These are phyloP conservation scores for Brevimyrus niger DNA, from an alignment of 2,113 vertebrate species.

Conservation along the genomic window DNA sequence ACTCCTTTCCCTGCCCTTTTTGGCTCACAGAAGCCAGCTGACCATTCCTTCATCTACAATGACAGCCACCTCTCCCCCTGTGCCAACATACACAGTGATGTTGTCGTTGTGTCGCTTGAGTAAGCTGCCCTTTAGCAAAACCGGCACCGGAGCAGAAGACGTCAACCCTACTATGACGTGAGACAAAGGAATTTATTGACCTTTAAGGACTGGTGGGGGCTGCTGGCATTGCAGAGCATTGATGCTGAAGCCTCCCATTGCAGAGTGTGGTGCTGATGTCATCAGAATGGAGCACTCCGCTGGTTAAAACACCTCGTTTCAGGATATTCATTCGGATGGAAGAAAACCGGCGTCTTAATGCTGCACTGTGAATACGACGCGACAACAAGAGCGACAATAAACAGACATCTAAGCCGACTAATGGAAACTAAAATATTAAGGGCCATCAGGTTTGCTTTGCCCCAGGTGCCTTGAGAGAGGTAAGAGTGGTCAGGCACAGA, in stretches of 20 bases:
- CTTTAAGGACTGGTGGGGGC: not conserved
- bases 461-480: not conserved
- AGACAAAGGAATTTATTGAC: not conserved
- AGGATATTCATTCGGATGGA: not conserved
- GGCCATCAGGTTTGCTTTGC: not conserved
- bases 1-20: not conserved
- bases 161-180: not conserved
- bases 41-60: not conserved
- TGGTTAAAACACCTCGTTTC: not conserved
- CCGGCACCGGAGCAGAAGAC: not conserved
- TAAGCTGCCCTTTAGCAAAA: not conserved
- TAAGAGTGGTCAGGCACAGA: constrained; percentile 3
- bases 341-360: not conserved
- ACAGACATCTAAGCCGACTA: not conserved
- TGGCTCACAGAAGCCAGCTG: not conserved
- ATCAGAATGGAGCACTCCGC: not conserved
- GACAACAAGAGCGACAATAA: not conserved
- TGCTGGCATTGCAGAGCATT: not conserved
- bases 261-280: not conserved
- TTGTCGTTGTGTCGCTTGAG: not conserved
- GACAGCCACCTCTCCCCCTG: not conserved
- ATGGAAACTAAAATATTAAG: not conserved
- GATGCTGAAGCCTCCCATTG: not conserved
- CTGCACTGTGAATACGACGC: not conserved
- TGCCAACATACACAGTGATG: not conserved